Base-by-base conservation (phyloP, 2,113 vertebrate species). In the Rhizomys pruinosus region DNA sequence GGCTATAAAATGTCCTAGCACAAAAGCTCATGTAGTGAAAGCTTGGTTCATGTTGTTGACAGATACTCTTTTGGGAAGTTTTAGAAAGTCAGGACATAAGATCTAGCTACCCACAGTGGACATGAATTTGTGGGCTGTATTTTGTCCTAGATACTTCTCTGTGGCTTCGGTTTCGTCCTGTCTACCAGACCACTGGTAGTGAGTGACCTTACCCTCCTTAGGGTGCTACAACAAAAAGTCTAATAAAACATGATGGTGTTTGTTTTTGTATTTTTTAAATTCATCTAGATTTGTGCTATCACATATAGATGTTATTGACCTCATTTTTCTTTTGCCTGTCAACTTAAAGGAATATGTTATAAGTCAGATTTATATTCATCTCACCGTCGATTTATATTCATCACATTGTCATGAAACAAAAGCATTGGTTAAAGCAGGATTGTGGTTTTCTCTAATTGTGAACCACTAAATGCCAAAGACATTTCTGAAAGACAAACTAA, bases 401-500 rank as follows among this genome's bases (percentile, higher is more conserved):
- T 91, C 19, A 72, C 80, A 34, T 11, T 86, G 80, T 64, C 42
- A 37, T 22, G 22, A 63, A 68, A 82, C 20, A 55, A 19, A 44
- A 90, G 44, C 8, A 59, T 77, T 9, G 25, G 1, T 61, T 52
- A 12, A 91, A 81, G 10, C 13, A 47, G 27, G 1, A 78, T 13
- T 34, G 39, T 84, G 32, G 1, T 44, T 93, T 94, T 89, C 42
- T 87, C 64, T 78, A 72, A 79, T 25, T 64, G 34, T 72, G 72
- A 72, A 61, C 86, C 20, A 44, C 15, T 44, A 84, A 93, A 37
- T 29, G 12, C 39, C 16, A 69, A 15, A 94, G n/a, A 64, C 7
- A 80, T 64, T 89, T 86, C 34, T 71, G 68, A 59, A 84, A 84
- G 17, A 80, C 25, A 77, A 32, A 61, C 29, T 63, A 66, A 95